phyloP scores from a whole-genome alignment of 2,888 invertebrate genomes.

The Parasteatoda lunata region DNA sequence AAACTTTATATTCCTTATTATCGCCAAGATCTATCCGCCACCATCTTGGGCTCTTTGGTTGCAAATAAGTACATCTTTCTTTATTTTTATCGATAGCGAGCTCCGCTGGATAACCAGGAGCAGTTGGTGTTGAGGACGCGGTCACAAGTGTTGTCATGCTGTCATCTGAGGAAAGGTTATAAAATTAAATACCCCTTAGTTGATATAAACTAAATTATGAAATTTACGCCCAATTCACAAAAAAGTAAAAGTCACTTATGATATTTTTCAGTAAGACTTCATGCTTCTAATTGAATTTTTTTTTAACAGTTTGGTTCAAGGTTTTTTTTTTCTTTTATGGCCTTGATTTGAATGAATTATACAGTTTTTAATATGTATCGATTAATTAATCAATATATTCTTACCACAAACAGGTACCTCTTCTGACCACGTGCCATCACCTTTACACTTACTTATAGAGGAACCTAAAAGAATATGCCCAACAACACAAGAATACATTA shows the following conservation, averaged over 20 bases:
- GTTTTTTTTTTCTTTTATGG: background rate
- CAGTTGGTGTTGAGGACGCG: conserved; percentile 53
- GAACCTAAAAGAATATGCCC: conserved; percentile 72
- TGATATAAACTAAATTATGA: background rate
- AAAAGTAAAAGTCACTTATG: background rate
- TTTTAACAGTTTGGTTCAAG: background rate
- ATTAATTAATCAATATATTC: conserved; percentile 21
- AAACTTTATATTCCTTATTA: conserved; percentile 39
- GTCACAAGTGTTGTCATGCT: conserved; percentile 62
- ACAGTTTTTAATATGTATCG: too few species aligned
- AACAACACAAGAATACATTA: conserved; percentile 71
- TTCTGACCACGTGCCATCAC: conserved; percentile 72
- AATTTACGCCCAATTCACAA: background rate
- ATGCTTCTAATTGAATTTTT: background rate
- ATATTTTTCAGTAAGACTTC: too few species aligned
- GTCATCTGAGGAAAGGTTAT: conserved; percentile 39
- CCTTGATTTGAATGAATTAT: too few species aligned
- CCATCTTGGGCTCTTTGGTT: conserved; percentile 61
- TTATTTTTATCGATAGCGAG: conserved; percentile 58
- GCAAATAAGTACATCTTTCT: conserved; percentile 53
- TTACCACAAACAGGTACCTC: conserved; percentile 72
- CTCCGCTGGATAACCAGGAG: conserved; percentile 57
- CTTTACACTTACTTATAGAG: conserved; percentile 71
- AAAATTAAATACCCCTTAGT: background rate
- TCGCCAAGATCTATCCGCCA: conserved; percentile 60